Base-by-base conservation (phyloP, 2,888 invertebrate genomes). In the Scelioninae gen. 2 region DNA sequence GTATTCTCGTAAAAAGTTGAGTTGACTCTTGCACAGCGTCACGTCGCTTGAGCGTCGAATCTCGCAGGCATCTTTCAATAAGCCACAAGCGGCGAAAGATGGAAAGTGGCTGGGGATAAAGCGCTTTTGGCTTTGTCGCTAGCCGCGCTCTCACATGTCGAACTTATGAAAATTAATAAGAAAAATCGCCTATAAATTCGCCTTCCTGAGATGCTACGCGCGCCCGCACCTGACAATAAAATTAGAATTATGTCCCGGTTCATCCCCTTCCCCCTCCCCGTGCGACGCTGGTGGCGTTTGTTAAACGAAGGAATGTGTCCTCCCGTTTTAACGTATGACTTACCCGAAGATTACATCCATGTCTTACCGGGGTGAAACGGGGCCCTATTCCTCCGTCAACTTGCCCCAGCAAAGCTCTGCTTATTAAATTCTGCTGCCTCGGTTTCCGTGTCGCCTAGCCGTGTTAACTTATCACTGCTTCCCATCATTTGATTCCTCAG, bases 161-260 rank as follows among this genome's bases (percentile, higher is more conserved):
- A 85, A 85, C 82, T 85, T 85, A 84, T 82, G 85, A 85, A 85
- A 85, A 85, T 85, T 85, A 85, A 85, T 84, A 85, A 84, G 85
- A 85, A 85, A 85, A 85, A 85, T 85, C 82, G 82, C 80, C 81
- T 83, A 83, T 85, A 85, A 85, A 85, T 85, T 83, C 78, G 76
- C 76, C 77, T 78, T 68, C 79, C 76, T 77, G 74, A 58, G 73
- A 60, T 64, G 61, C 69, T 75, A 67, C 69, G 78, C 80, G 81
- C 79, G 78, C 76, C 80, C 76, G 71, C 81, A 75, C 69, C 48
- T 72, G 80, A 81, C 81, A 85, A 85, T 85, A 85, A 85, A 85
- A 85, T 84, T 83, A 84, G 82, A 85, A 85, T 85, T 84, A 85
- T 83, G 85, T 82, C 80, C 58, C 46, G 48, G 37, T 43, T 64